A percentile compares a stretch with the other conserved stretches of the same genome.
Conservation (phyloP, 2,113 vertebrate species). For the Piaya cayana region DNA sequence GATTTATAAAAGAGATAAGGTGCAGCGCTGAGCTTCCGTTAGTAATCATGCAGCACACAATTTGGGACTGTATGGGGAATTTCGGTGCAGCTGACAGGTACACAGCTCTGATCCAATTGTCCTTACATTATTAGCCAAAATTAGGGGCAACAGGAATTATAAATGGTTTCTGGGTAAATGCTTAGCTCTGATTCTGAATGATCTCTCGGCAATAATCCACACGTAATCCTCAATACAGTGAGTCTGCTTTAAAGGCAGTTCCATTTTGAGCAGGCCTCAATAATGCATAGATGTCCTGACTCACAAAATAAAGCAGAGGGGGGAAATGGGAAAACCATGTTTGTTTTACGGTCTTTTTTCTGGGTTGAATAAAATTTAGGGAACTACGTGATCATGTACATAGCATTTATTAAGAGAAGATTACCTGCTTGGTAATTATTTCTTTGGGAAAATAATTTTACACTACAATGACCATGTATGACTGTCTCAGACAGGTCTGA, state of each 20-base stretch:
- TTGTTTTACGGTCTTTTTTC: not conserved
- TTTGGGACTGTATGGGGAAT: slow-evolving; percentile 4
- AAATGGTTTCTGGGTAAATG: slow-evolving; percentile 41
- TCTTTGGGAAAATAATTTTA: slow-evolving; percentile 25
- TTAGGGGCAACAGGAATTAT: slow-evolving; percentile 45
- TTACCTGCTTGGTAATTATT: slow-evolving; percentile 6
- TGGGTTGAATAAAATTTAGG: not conserved
- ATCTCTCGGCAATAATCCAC: slow-evolving; percentile 56
- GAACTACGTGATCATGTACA: not conserved
- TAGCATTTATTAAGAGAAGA: slow-evolving; percentile 17
- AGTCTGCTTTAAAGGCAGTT: not conserved
- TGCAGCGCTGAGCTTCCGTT: not conserved
- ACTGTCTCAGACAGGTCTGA: slow-evolving; percentile 4
- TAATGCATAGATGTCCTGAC: not conserved
- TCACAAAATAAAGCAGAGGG: not conserved
- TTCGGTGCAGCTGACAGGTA: slow-evolving; percentile 34
- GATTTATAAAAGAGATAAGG: slow-evolving; percentile 20
- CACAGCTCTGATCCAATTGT: slow-evolving; percentile 36
- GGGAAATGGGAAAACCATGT: not conserved
- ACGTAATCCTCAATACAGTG: slow-evolving; percentile 12
- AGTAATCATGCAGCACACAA: not conserved
- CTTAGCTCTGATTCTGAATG: not conserved
- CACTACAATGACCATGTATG: not conserved
- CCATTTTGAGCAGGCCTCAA: not conserved
- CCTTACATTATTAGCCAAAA: slow-evolving; percentile 53